These are phyloP conservation scores for Alectura lathami DNA, from an alignment of 2,113 vertebrate species.

Conservation along the genomic window DNA sequence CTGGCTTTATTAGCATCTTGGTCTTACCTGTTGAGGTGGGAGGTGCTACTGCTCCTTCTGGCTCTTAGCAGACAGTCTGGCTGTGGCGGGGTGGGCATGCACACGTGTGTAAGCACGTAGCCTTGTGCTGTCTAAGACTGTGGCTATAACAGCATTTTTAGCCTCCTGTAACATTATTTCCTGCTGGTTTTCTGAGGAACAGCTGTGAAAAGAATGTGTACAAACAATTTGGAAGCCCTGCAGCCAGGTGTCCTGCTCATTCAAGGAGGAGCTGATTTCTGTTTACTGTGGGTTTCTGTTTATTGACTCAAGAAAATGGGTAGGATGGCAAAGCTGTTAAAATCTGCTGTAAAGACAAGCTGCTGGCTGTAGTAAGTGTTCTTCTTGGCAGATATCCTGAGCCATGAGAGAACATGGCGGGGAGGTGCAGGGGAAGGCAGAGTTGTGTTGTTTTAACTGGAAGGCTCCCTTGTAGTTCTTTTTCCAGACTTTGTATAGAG, in stretches of 20 bases:
- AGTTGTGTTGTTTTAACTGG: conserved; percentile 27
- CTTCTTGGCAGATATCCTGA: conserved; percentile 50
- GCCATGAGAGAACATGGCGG: conserved; percentile 22
- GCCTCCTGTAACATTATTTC: neutral
- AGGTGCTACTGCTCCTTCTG: neutral
- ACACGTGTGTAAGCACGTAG: neutral
- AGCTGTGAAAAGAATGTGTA: conserved; percentile 41
- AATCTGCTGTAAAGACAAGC: conserved; percentile 19
- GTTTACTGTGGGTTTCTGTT: conserved; percentile 32
- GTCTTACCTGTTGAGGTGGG: neutral
- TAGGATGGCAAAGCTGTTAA: conserved; percentile 49
- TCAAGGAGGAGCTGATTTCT: neutral
- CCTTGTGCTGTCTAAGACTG: neutral
- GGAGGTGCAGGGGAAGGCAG: neutral
- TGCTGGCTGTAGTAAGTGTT: conserved; percentile 34
- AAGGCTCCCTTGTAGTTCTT: conserved; percentile 39
- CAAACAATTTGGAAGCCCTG: neutral
- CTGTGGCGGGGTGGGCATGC: neutral
- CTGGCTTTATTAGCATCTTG: neutral
- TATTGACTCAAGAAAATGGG: conserved; percentile 33
- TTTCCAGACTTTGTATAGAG: conserved; percentile 9
- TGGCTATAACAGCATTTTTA: neutral
- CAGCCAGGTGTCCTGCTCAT: conserved; percentile 48
- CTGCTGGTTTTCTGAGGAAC: neutral
- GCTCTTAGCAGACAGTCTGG: neutral